phyloP scores from a whole-genome alignment of 2,113 vertebrate genomes.

The Phylloscopus trochilus region DNA sequence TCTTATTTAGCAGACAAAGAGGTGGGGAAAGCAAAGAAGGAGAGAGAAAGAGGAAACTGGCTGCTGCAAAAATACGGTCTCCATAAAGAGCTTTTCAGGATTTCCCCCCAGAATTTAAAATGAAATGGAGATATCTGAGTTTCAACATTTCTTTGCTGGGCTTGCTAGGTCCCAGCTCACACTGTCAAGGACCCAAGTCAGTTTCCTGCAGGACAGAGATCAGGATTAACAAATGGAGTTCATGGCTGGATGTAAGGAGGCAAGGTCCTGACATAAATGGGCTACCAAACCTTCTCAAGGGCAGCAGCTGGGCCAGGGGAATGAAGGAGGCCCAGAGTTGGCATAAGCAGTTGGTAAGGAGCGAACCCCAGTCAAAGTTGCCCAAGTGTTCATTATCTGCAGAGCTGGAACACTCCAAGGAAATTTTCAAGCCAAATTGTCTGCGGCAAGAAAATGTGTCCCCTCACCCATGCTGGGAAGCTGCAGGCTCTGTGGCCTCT shows the following conservation, averaged over 20 bases:
- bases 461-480: not conserved
- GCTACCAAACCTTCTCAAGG: not conserved
- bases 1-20: slow-evolving; percentile 64
- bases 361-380: not conserved
- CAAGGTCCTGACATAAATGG: not conserved
- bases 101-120: not conserved
- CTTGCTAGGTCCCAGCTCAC: not conserved
- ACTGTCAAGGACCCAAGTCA: not conserved
- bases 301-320: not conserved
- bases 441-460: not conserved
- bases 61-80: not conserved
- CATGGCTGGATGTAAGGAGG: not conserved
- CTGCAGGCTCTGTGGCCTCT: not conserved
- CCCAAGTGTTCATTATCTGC: not conserved
- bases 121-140: not conserved
- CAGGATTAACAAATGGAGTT: not conserved
- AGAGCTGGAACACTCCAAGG: not conserved
- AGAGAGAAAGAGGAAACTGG: not conserved
- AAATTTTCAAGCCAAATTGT: not conserved
- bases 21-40: not conserved
- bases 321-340: not conserved
- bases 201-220: not conserved
- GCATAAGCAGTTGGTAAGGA: not conserved
- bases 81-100: not conserved
- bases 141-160: not conserved